Conservation (phyloP, 2,113 vertebrate genomes). For the Alexandromys fortis region DNA sequence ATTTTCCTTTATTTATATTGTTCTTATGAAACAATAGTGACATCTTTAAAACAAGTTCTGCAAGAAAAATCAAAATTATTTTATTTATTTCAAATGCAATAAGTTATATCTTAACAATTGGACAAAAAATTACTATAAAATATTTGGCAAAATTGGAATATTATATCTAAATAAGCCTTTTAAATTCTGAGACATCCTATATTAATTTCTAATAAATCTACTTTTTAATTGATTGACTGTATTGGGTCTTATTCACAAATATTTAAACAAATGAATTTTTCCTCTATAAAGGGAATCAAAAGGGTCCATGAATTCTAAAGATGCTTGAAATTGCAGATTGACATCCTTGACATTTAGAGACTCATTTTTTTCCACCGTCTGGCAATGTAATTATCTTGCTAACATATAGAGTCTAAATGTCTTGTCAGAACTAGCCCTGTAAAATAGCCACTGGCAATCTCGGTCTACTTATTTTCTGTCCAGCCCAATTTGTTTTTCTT, state of each 20-base stretch:
- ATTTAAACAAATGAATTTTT: slow-evolving; percentile 13
- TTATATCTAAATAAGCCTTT: neutral
- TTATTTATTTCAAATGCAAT: neutral
- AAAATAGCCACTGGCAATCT: slow-evolving; percentile 44
- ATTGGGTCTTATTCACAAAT: slow-evolving; percentile 33
- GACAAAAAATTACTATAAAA: neutral
- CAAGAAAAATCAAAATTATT: neutral
- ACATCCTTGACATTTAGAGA: slow-evolving; percentile 39
- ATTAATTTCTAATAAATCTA: neutral
- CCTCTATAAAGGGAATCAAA: neutral
- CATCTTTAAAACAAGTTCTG: slow-evolving; percentile 12
- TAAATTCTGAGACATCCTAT: neutral
- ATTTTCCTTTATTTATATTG: neutral
- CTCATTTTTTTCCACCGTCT: neutral
- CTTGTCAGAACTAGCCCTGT: slow-evolving; percentile 33
- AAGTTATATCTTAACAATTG: neutral
- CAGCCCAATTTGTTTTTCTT: slow-evolving; percentile 46
- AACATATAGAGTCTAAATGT: slow-evolving; percentile 37
- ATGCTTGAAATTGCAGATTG: slow-evolving; percentile 32
- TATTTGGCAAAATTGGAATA: neutral
- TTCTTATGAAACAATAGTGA: neutral
- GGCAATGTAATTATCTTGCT: slow-evolving; percentile 20
- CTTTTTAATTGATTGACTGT: slow-evolving; percentile 17
- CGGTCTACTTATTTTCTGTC: slow-evolving; percentile 42
- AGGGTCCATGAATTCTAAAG: neutral